Evolutionary conservation across 2,888 invertebrate species (phyloP).

Genomic region (Hemistola chrysoprasaria): DNA sequence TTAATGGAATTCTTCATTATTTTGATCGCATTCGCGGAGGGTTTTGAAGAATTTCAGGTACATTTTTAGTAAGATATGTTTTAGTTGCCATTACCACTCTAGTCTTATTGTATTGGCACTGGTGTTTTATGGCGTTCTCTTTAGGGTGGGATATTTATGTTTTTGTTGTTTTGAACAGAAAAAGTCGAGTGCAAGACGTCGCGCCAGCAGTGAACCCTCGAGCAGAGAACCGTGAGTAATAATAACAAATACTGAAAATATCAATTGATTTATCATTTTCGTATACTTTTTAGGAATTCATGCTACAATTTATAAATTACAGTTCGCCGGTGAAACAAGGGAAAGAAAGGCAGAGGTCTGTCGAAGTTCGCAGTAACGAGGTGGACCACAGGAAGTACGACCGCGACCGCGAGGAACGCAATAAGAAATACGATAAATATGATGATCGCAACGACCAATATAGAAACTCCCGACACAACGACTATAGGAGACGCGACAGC

Average conservation of each 20-base stretch:
- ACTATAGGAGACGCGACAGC: slow-evolving; percentile 52
- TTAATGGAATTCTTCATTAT: slow-evolving; percentile 50
- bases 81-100: slow-evolving; percentile 77
- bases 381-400: slow-evolving; percentile 61
- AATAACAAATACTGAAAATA: no score
- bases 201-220: slow-evolving; percentile 62
- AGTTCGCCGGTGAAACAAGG: slow-evolving; percentile 66
- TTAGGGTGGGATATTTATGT: slow-evolving; percentile 41
- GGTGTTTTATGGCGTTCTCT: slow-evolving; percentile 58
- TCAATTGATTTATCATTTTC: not conserved
- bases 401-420: slow-evolving; percentile 66
- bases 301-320: no score
- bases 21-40: slow-evolving; percentile 24
- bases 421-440: slow-evolving; percentile 51
- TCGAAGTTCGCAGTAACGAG: slow-evolving; percentile 57
- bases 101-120: slow-evolving; percentile 80
- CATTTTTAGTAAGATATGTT: slow-evolving; percentile 53
- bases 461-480: slow-evolving; percentile 40
- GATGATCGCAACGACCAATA: slow-evolving; percentile 56
- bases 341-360: slow-evolving; percentile 55
- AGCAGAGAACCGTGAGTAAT: slow-evolving; percentile 65
- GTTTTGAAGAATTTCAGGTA: slow-evolving; percentile 51
- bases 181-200: slow-evolving; percentile 69
- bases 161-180: slow-evolving; percentile 66
- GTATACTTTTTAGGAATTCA: no score